Percentiles rank a stretch among this genome's conserved stretches.
Evolutionary conservation across 2,113 vertebrate species (phyloP).

Genomic region (Colistium nudipinnis): DNA sequence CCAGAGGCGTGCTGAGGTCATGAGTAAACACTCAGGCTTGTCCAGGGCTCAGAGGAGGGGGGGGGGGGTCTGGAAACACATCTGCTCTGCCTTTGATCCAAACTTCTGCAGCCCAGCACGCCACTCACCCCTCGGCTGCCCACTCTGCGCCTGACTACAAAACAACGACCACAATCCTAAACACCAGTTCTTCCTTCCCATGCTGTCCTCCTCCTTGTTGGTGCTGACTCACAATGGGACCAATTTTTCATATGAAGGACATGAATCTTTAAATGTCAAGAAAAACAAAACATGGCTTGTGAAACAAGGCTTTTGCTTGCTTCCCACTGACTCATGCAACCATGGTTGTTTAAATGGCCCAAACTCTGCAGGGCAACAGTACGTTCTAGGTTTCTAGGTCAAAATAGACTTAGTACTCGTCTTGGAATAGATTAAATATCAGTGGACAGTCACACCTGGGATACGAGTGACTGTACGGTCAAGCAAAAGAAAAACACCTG

Average conservation of each 20-base stretch:
- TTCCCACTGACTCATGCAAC: conserved; percentile 44
- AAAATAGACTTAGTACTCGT: not conserved
- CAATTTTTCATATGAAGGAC: conserved; percentile 31
- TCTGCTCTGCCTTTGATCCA: conserved; percentile 83
- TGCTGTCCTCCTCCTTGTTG: conserved; percentile 61
- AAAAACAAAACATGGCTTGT: conserved; percentile 10
- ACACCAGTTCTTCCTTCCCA: conserved; percentile 69
- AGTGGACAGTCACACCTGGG: not conserved
- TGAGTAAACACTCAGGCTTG: conserved; percentile 77
- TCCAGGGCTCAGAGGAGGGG: conserved; percentile 61
- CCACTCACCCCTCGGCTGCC: conserved; percentile 80
- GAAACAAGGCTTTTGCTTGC: conserved; percentile 34
- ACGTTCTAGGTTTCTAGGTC: conserved; percentile 20
- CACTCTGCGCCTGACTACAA: conserved; percentile 77
- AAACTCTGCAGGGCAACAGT: conserved; percentile 17
- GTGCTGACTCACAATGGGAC: conserved; percentile 60
- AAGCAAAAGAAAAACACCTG: conserved; percentile 15
- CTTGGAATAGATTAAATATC: conserved; percentile 9
- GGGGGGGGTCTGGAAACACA: conserved; percentile 79
- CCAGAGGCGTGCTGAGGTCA: conserved; percentile 77
- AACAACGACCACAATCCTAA: conserved; percentile 72
- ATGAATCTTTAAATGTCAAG: conserved; percentile 50
- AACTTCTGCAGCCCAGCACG: conserved; percentile 78
- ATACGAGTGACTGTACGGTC: too few species aligned
- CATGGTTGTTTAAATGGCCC: not conserved